Evolutionary conservation across 1,140 invertebrate species (phyloP).

Genomic region (Asobara japonica): DNA sequence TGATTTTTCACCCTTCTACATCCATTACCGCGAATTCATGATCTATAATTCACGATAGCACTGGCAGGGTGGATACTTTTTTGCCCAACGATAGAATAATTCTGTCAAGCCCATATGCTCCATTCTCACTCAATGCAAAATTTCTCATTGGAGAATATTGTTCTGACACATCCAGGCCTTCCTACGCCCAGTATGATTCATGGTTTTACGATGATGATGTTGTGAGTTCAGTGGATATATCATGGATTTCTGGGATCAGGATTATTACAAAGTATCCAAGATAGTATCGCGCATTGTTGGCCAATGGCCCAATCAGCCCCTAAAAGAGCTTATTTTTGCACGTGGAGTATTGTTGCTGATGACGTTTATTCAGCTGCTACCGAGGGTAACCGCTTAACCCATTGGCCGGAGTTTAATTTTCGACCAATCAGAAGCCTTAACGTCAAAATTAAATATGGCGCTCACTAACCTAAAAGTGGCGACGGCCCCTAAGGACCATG

Average conservation of each 20-base stretch:
- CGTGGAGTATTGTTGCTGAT: background rate
- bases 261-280: background rate
- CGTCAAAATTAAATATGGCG: too few species aligned
- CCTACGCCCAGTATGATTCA: background rate
- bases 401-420: too few species aligned
- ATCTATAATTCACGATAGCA: background rate
- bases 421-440: too few species aligned
- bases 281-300: background rate
- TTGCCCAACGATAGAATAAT: background rate
- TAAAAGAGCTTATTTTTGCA: background rate
- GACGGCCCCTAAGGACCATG: too few species aligned
- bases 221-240: background rate
- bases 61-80: background rate
- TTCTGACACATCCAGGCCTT: background rate
- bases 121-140: background rate
- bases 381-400: background rate
- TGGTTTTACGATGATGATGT: background rate
- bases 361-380: background rate
- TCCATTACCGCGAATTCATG: background rate
- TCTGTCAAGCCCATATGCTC: background rate
- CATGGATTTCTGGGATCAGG: conserved; percentile 1
- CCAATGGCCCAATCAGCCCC: background rate
- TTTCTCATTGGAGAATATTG: background rate
- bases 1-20: background rate
- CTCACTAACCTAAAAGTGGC: too few species aligned